Evolutionary conservation across 2,113 vertebrate species (phyloP), one percentile per base, ranked within the genome.

Genomic region (Morone chrysops): DNA sequence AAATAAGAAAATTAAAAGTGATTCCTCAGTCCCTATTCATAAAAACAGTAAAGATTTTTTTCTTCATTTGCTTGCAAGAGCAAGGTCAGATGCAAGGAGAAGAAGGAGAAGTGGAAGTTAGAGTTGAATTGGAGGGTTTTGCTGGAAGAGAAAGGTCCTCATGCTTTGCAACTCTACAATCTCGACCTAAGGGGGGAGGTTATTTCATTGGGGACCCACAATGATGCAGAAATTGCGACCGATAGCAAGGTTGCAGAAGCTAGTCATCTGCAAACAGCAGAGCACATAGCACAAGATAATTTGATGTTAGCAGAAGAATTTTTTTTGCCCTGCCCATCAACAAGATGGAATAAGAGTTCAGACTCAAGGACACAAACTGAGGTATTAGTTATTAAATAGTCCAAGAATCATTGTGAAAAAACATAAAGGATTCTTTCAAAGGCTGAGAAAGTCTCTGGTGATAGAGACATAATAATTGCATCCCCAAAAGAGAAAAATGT

Each of bases 221-320:
- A 2, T 22, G 17, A 4, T 51, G 13, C 45, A 31, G 20, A 48
- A 62, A 59, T 59, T 18, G 2, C 16, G 12, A 50, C 22, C 1
- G 14, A 62, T 70, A 8, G 59, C 41, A 60, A 47, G 20, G 63
- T 53, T 25, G 53, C 18, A 53, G 25, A 50, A n/a, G 36, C 43
- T 59, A 75, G 45, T 75, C 20, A 38, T 65, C 45, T 62, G 45
- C 38, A 53, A 75, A 70, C 10, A 45, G 47, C 60, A 22, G 47
- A 70, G 25, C 11, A 22, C 25, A 31, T n/a, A 11, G 57, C 16
- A 31, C 20, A 20, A 50, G 18, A 25, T 51, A 16, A 75, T 65
- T 12, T 22, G 13, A 43, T 66, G 22, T 22, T 45, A 45, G 31
- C 17, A 18, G 74, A 50, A 20, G 4, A 50, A 16, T 40, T 22